Conservation (phyloP, 2,797 vertebrate species). For the Enteromius thamalakanensis region DNA sequence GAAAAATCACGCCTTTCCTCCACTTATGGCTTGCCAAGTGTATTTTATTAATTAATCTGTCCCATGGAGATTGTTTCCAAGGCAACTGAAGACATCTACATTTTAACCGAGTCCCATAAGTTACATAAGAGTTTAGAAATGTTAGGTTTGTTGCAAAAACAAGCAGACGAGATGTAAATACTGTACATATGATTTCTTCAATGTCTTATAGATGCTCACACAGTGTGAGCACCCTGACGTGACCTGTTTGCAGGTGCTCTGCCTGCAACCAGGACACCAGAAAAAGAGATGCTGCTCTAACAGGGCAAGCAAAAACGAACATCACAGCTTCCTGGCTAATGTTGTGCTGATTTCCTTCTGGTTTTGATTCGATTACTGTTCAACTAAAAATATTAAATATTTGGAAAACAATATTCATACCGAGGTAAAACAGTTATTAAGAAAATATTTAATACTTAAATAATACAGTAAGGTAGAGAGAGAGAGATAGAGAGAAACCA, state of each 20-base stretch:
- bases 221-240: neutral
- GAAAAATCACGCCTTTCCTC: constrained; percentile 45
- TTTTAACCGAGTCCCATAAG: constrained; percentile 59
- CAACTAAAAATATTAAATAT: neutral
- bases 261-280: neutral
- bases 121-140: constrained; percentile 26
- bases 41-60: constrained; percentile 64
- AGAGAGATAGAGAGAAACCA: too few species aligned
- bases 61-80: constrained; percentile 59
- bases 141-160: neutral
- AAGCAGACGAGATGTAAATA: neutral
- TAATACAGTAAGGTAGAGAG: neutral
- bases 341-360: neutral
- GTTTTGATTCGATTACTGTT: neutral
- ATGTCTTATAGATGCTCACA: neutral
- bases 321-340: constrained; percentile 1
- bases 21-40: constrained; percentile 43
- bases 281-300: neutral
- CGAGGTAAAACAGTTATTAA: neutral
- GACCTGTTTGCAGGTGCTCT: constrained; percentile 15
- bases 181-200: neutral
- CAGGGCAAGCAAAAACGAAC: constrained; percentile 1
- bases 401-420: neutral
- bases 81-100: constrained; percentile 71
- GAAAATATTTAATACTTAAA: neutral